Evolutionary conservation across 2,888 invertebrate species (phyloP), one percentile per base, ranked within the genome.

Genomic region (Ligdia adustata): DNA sequence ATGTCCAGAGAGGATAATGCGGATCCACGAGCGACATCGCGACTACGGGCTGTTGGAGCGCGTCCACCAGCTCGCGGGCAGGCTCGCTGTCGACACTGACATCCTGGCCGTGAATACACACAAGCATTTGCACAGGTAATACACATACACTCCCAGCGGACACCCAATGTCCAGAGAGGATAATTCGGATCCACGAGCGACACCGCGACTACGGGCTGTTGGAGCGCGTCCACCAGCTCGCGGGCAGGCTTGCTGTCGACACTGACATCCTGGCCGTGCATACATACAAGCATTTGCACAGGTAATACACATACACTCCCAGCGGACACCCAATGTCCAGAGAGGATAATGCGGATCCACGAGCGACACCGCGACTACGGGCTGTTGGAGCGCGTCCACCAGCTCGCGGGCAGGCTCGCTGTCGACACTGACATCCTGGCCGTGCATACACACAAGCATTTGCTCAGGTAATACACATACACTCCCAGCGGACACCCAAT

Each of bases 111-210:
- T 92, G 0, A 95, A 96, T 64, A 91, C 93, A 0, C 89, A 34
- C 67, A 82, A 52, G 66, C 87, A 64, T 58, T 64, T 90, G 0
- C 55, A 79, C 34, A 83, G 79, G 88, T 87, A 39, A n/a, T n/a
- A n/a, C n/a, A n/a, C n/a, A n/a, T n/a, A n/a, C n/a, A n/a, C 12
- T 29, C 27, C 3, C 64, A 93, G 93, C 2, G 91, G 91, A 1
- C 97, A 97, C 85, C 95, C 96, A 14, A 74, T 92, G 93, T 55
- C 96, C 97, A 0, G 93, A 94, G 65, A 92, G 97, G 34, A 93
- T 96, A 44, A 84, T 92, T 44, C 91, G 92, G 31, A 95, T 97
- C 47, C 94, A 93, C 78, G 91, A 94, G 55, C 92, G 93, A 57
- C 94, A 94, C 64, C 82, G 91, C 9, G 95, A 95, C 61, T 94